Conservation (phyloP, 2,888 invertebrate species). For the Plemyria rubiginata region DNA sequence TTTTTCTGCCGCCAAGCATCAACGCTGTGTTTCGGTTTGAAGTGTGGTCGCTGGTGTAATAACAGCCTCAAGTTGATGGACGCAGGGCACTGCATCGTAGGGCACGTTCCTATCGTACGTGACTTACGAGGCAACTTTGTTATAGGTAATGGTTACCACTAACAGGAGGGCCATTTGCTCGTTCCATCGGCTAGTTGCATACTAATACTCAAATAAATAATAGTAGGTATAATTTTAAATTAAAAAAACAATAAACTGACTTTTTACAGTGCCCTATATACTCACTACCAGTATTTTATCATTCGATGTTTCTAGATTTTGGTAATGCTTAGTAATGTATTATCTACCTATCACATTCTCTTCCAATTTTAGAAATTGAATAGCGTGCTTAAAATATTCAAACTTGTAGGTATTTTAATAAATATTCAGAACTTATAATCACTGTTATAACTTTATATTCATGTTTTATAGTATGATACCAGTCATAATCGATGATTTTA, state of each 20-base stretch:
- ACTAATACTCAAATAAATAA: no score
- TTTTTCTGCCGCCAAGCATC: not conserved
- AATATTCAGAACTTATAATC: not conserved
- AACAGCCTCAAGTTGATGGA: no score
- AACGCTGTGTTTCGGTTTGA: no score
- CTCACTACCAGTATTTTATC: not conserved
- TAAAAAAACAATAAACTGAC: conserved; percentile 23
- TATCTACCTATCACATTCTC: conserved; percentile 76
- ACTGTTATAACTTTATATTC: not conserved
- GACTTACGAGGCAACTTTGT: no score
- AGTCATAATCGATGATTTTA: conserved; percentile 62
- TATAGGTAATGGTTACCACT: no score
- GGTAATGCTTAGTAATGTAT: conserved; percentile 28
- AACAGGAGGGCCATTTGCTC: no score
- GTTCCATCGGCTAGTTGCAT: no score
- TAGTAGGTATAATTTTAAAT: not conserved
- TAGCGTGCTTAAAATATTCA: not conserved
- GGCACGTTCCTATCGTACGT: no score
- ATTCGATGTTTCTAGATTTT: not conserved
- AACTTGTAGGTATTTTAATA: not conserved
- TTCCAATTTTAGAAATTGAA: conserved; percentile 64
- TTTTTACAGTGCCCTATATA: not conserved
- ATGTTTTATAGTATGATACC: conserved; percentile 28
- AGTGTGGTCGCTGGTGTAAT: no score
- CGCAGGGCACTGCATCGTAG: no score